A percentile compares a stretch with the other conserved stretches of the same genome.
phyloP scores from a whole-genome alignment of 1,140 invertebrate genomes.

The Limonius californicus region DNA sequence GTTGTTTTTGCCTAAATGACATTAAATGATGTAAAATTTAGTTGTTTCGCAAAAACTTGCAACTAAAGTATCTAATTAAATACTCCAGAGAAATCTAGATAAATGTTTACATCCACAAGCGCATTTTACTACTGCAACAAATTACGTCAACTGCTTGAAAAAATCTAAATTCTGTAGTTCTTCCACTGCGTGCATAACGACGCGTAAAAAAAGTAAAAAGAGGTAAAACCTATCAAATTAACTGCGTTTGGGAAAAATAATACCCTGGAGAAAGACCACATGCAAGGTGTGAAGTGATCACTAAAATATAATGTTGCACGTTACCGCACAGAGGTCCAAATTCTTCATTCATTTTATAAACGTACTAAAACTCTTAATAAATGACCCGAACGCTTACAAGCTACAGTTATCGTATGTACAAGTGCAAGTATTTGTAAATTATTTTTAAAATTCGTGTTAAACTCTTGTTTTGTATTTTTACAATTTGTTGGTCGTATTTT shows the following conservation, averaged over 20 bases:
- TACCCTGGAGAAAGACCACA: not conserved
- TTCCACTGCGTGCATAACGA: too few relatives aligned
- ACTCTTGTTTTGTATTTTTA: too few relatives aligned
- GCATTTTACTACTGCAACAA: too few relatives aligned
- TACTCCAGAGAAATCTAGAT: too few relatives aligned
- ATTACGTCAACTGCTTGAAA: too few relatives aligned
- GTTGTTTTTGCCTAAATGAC: too few relatives aligned
- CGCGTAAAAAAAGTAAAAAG: not conserved
- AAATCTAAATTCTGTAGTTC: too few relatives aligned
- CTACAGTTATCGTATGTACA: not conserved
- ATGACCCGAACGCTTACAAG: not conserved
- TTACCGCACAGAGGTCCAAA: not conserved
- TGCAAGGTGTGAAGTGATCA: not conserved
- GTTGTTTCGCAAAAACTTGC: too few relatives aligned
- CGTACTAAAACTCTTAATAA: not conserved
- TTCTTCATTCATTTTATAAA: conserved; percentile 1
- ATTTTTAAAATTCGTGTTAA: not conserved
- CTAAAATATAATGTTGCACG: not conserved
- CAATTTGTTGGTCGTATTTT: too few relatives aligned
- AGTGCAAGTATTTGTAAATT: not conserved
- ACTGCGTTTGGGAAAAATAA: not conserved
- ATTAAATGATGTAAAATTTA: not conserved
- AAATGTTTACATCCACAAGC: too few relatives aligned
- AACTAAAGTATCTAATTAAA: too few relatives aligned
- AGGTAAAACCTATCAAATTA: not conserved